Base-by-base conservation (phyloP, 2,888 invertebrate species). In the Athalia circularis region DNA sequence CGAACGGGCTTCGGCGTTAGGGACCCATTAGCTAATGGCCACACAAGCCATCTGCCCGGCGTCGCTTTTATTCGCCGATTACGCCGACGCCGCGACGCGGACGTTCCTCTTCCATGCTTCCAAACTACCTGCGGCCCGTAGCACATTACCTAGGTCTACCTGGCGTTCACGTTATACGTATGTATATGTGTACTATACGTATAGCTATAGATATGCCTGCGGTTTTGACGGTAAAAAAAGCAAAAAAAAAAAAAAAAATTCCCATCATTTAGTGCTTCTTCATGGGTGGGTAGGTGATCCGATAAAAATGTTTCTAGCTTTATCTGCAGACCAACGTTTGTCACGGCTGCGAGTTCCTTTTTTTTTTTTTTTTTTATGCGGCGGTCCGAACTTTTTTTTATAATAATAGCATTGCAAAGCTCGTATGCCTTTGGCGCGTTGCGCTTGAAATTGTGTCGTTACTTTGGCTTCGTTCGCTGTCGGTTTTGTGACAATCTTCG, bases 1-100 rank as follows among this genome's bases (percentile, higher is more conserved):
- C 62, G 72, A 59, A 74, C 62, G 72, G 62, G 62, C 13, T 62
- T 13, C 11, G 29, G 86, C 83, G 84, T 85, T 86, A 87, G 87
- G 84, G 87, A 86, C 87, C 88, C 88, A 88, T 88, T 89, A 89
- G 88, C 88, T 89, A 89, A 89, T 88, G 87, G 88, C 87, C 82
- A 82, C 82, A 83, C 86, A 84, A 85, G 86, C 87, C 88, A 88
- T 88, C 88, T 88, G 88, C 87, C 86, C 86, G 85, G 83, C 84
- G 84, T 85, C 82, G 84, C 85, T 87, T 86, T 87, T 87, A 87
- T 82, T 83, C 82, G 81, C 72, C 83, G 83, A 84, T 65, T 77
- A 59, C 70, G 50, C 77, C 79, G 80, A 80, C 80, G 77, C 79
- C 74, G 68, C 83, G 83, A 82, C 80, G 80, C 81, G 72, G 80